phyloP scores from a whole-genome alignment of 2,797 vertebrate genomes.

The Pangasius mekongensis region DNA sequence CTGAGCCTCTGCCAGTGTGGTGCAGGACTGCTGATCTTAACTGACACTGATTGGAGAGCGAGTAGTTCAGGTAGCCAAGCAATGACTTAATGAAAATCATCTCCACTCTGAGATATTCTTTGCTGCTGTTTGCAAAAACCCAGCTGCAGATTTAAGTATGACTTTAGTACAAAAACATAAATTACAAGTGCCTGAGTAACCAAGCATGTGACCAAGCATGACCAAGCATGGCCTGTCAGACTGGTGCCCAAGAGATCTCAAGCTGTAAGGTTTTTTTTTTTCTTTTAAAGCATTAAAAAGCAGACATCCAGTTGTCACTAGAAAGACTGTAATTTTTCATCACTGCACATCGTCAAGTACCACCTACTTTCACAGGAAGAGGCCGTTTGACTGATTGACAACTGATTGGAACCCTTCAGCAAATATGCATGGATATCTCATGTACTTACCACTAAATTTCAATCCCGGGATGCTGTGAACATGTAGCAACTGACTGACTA shows the following conservation, averaged over 20 bases:
- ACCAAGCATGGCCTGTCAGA: not conserved
- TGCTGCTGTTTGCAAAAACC: not conserved
- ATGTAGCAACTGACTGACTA: not conserved
- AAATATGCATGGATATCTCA: not conserved
- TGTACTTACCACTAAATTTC: not conserved
- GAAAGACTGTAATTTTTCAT: not conserved
- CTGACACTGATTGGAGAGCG: slow-evolving; percentile 46
- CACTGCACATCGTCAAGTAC: not conserved
- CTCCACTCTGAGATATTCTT: not conserved
- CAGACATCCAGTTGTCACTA: not conserved
- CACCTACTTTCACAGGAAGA: not conserved
- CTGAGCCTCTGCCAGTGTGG: slow-evolving; percentile 14
- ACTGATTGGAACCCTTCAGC: not conserved
- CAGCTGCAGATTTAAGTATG: not conserved
- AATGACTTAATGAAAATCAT: not conserved
- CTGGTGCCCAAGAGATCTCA: not conserved
- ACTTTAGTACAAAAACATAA: not conserved
- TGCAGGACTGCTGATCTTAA: slow-evolving; percentile 43
- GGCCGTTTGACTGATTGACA: not conserved
- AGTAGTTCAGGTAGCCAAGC: not conserved
- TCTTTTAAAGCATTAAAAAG: not conserved
- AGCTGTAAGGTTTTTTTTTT: not conserved
- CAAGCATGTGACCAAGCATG: too few species aligned
- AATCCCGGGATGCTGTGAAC: not conserved
- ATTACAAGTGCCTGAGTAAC: not conserved